phyloP scores from a whole-genome alignment of 2,888 invertebrate species.

The Leistus spinibarbis region DNA sequence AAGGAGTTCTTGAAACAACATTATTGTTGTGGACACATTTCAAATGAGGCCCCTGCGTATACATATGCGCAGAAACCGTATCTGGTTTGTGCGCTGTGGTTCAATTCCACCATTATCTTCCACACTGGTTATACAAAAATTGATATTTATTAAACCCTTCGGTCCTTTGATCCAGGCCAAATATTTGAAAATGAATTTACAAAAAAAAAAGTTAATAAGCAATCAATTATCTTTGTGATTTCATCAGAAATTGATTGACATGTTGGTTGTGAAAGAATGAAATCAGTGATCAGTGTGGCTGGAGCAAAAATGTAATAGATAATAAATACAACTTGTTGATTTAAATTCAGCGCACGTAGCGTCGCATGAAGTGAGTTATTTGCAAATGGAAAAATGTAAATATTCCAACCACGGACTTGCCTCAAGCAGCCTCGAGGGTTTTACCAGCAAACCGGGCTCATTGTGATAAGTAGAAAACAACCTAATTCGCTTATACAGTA shows the following conservation, averaged over 20 bases:
- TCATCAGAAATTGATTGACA: background rate
- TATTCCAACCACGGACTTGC: constrained; percentile 32
- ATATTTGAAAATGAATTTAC: too few relatives aligned
- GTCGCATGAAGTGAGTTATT: constrained; percentile 2
- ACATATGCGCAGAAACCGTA: too few relatives aligned
- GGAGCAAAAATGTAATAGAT: too few relatives aligned
- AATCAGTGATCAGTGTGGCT: background rate
- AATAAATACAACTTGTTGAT: constrained; percentile 11
- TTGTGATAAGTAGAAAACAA: constrained; percentile 37
- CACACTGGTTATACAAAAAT: too few relatives aligned
- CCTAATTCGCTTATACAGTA: constrained; percentile 28
- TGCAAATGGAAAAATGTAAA: constrained; percentile 27
- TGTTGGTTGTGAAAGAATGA: background rate
- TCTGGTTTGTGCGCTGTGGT: too few relatives aligned
- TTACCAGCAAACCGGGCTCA: constrained; percentile 11
- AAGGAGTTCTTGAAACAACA: too few relatives aligned
- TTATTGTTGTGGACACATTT: too few relatives aligned
- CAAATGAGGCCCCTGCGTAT: too few relatives aligned
- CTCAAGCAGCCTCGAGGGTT: constrained; percentile 7
- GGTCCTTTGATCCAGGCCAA: too few relatives aligned
- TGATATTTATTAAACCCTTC: too few relatives aligned
- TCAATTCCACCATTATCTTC: too few relatives aligned
- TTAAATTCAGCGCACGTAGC: background rate
- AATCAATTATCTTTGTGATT: background rate
- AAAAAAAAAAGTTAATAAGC: too few relatives aligned